phyloP scores from a whole-genome alignment of 1,140 invertebrate species.

The Bombus pyrosoma region DNA sequence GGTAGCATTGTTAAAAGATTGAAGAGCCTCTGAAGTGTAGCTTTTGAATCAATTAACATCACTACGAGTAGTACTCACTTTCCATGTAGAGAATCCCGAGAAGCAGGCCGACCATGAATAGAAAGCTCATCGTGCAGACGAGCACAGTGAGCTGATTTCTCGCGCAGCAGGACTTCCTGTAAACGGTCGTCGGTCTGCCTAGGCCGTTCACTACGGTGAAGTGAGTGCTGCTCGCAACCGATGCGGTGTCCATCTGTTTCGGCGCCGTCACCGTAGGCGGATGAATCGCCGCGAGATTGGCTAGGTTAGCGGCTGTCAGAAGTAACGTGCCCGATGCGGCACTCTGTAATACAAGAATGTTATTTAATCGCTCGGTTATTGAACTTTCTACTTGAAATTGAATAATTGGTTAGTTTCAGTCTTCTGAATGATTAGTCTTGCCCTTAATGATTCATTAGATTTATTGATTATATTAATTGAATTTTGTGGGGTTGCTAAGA shows the following conservation, averaged over 20 bases:
- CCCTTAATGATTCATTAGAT: too few species aligned
- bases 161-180: conserved; percentile 87
- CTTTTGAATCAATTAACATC: not conserved
- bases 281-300: conserved; percentile 86
- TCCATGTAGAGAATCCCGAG: conserved; percentile 86
- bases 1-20: not conserved
- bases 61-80: conserved; percentile 76
- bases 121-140: conserved; percentile 89
- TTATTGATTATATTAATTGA: too few species aligned
- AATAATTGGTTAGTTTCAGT: too few species aligned
- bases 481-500: too few species aligned
- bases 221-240: conserved; percentile 92
- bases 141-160: conserved; percentile 90
- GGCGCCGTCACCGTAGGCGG: conserved; percentile 80
- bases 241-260: conserved; percentile 85
- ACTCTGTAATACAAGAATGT: conserved; percentile 84
- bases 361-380: not conserved
- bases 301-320: conserved; percentile 89
- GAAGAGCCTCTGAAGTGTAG: not conserved
- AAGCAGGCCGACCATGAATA: conserved; percentile 90
- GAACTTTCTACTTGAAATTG: too few species aligned
- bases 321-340: conserved; percentile 89
- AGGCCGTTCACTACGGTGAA: conserved; percentile 92
- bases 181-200: conserved; percentile 84
- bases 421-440: too few species aligned